Conservation (phyloP, 2,888 invertebrate species). For the Orthonychiurus folsomi region DNA sequence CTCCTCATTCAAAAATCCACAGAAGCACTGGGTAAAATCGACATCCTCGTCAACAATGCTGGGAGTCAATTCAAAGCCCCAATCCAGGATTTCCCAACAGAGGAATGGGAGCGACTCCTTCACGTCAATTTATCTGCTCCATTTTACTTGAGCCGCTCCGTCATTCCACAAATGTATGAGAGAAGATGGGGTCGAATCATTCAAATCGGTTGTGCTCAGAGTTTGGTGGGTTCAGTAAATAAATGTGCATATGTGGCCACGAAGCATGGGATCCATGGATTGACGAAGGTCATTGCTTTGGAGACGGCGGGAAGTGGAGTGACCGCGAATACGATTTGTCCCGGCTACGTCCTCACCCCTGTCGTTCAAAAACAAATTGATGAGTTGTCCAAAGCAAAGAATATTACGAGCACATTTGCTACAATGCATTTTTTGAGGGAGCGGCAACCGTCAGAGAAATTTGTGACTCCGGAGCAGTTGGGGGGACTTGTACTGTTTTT, state of each 20-base stretch:
- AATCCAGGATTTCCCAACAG: slow-evolving; percentile 40
- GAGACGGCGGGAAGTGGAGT: slow-evolving; percentile 42
- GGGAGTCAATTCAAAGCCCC: slow-evolving; percentile 34
- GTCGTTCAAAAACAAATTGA: slow-evolving; percentile 30
- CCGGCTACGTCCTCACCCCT: slow-evolving; percentile 41
- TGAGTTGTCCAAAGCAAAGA: slow-evolving; percentile 19
- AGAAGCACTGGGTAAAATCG: slow-evolving; percentile 37
- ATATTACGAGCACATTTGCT: slow-evolving; percentile 17
- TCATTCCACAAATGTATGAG: slow-evolving; percentile 27
- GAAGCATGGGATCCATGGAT: slow-evolving; percentile 43
- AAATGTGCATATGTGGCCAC: slow-evolving; percentile 42
- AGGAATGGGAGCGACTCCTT: slow-evolving; percentile 42
- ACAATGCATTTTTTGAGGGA: slow-evolving; percentile 12
- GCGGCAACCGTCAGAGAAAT: slow-evolving; percentile 22
- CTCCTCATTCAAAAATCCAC: slow-evolving; percentile 17
- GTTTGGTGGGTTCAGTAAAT: slow-evolving; percentile 41
- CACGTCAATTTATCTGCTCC: slow-evolving; percentile 34
- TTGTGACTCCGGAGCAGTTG: slow-evolving; percentile 19
- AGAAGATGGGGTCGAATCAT: slow-evolving; percentile 42
- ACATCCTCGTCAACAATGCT: slow-evolving; percentile 43
- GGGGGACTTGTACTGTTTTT: slow-evolving; percentile 22
- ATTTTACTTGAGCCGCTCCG: slow-evolving; percentile 40
- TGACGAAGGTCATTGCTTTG: slow-evolving; percentile 43
- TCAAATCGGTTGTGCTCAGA: slow-evolving; percentile 42
- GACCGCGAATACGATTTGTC: slow-evolving; percentile 43